These are phyloP conservation scores for Cremastobaeus sp. DNA, from an alignment of 2,888 invertebrate species.

Conservation along the genomic window DNA sequence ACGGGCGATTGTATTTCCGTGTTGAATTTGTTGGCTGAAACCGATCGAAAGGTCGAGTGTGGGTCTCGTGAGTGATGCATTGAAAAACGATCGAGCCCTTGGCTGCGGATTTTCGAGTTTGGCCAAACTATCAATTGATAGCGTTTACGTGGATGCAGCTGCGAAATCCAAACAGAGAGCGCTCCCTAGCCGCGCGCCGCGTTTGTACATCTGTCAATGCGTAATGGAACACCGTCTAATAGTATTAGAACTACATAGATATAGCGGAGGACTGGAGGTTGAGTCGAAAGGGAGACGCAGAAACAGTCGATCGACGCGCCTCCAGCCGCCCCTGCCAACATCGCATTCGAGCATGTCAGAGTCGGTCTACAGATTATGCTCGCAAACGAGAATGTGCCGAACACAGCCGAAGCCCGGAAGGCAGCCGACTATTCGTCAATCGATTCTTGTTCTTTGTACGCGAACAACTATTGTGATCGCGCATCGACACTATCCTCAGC, in stretches of 20 bases:
- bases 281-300: slow-evolving; percentile 37
- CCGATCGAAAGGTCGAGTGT: slow-evolving; percentile 33
- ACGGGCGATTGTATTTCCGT: slow-evolving; percentile 29
- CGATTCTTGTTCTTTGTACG: slow-evolving; percentile 56
- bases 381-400: slow-evolving; percentile 57
- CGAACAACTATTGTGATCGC: slow-evolving; percentile 53
- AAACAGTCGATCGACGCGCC: slow-evolving; percentile 59
- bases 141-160: slow-evolving; percentile 64
- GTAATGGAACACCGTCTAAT: slow-evolving; percentile 78
- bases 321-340: slow-evolving; percentile 46
- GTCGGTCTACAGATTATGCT: slow-evolving; percentile 47
- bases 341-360: slow-evolving; percentile 40
- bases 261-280: slow-evolving; percentile 47
- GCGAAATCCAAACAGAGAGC: slow-evolving; percentile 72
- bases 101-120: slow-evolving; percentile 65
- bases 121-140: slow-evolving; percentile 75
- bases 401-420: slow-evolving; percentile 56
- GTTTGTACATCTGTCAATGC: slow-evolving; percentile 77
- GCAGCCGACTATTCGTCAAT: slow-evolving; percentile 58
- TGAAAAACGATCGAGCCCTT: slow-evolving; percentile 37
- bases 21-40: slow-evolving; percentile 36
- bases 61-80: slow-evolving; percentile 37
- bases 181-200: slow-evolving; percentile 61
- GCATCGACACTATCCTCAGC: slow-evolving; percentile 40
- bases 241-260: slow-evolving; percentile 76